Conservation (phyloP, 2,113 vertebrate species). For the Rhinogobius similis region DNA sequence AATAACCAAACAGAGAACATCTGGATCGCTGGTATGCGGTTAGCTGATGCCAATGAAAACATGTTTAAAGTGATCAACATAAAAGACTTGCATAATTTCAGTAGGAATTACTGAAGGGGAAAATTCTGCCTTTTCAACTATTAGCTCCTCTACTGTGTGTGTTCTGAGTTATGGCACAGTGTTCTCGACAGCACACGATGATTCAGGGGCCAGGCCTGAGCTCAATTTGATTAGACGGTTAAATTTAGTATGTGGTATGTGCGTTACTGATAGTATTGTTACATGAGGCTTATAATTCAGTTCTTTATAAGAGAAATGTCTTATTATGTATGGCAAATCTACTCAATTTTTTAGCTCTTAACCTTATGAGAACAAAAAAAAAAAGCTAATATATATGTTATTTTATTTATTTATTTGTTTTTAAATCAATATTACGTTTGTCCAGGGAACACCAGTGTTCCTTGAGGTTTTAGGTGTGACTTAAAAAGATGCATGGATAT, state of each 20-base stretch:
- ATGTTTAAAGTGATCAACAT: slow-evolving; percentile 69
- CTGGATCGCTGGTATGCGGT: slow-evolving; percentile 67
- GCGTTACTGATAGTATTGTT: not conserved
- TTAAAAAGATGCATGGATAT: no score
- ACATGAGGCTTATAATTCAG: not conserved
- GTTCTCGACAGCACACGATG: slow-evolving; percentile 19
- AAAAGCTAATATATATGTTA: no score
- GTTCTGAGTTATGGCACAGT: slow-evolving; percentile 18
- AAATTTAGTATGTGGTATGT: not conserved
- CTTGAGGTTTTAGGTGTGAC: no score
- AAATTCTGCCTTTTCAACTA: slow-evolving; percentile 23
- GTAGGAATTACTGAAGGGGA: slow-evolving; percentile 41
- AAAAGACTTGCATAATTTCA: slow-evolving; percentile 60
- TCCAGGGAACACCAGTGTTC: no score
- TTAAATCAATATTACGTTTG: no score
- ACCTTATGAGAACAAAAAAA: no score
- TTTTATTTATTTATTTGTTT: no score
- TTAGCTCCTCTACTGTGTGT: slow-evolving; percentile 43
- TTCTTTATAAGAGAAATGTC: not conserved
- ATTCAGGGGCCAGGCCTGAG: slow-evolving; percentile 34
- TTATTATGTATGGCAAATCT: no score
- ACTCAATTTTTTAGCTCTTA: no score
- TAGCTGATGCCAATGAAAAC: slow-evolving; percentile 68
- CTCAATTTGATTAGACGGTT: slow-evolving; percentile 32
- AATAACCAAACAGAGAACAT: slow-evolving; percentile 76